Base-by-base conservation (phyloP, 1,140 invertebrate genomes). In the Antheraea pernyi region DNA sequence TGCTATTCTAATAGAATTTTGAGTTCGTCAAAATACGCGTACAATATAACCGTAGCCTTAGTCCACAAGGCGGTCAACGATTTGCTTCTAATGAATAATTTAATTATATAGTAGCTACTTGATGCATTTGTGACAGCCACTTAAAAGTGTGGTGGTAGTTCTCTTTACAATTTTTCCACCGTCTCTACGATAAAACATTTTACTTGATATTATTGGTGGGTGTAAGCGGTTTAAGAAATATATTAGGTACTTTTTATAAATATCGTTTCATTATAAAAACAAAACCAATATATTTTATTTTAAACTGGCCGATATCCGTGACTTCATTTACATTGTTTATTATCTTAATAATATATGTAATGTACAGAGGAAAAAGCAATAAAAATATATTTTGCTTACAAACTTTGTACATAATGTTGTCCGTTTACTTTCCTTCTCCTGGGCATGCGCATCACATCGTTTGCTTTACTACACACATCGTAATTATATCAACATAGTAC, bases 151-250 rank as follows among this genome's bases (percentile, higher is more conserved):
- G 16, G 46, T 53, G 13, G 46, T 53, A 53, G 46, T 53, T 53
- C 6, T 53, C 46, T n/a, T 9, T n/a, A n/a, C n/a, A 53, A 53
- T 7, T 16, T 53, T 16, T 53, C 46, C 11, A 13, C 5, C 46
- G 6, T 36, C 11, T 30, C 7, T 30, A 22, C 19, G 60, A 36
- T 61, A 61, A 78, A 82, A 53, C 46, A 53, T 13, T 53, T n/a
- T 53, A 16, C 16, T 7, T 53, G 9, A 16, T 16, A 9, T n/a
- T n/a, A n/a, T 13, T n/a, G 10, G 16, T 53, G 16, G 46, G 16
- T 13, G 13, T 0, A 53, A 53, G 16, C 46, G 46, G 11, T 53
- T 53, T 53, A n/a, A 53, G 22, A 30, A 30, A 30, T 2, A 30
- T 30, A 53, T 16, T 13, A 53, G 46, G 11, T 53, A 53, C 0